phyloP scores from a whole-genome alignment of 1,140 invertebrate species.

The Listronotus bonariensis region DNA sequence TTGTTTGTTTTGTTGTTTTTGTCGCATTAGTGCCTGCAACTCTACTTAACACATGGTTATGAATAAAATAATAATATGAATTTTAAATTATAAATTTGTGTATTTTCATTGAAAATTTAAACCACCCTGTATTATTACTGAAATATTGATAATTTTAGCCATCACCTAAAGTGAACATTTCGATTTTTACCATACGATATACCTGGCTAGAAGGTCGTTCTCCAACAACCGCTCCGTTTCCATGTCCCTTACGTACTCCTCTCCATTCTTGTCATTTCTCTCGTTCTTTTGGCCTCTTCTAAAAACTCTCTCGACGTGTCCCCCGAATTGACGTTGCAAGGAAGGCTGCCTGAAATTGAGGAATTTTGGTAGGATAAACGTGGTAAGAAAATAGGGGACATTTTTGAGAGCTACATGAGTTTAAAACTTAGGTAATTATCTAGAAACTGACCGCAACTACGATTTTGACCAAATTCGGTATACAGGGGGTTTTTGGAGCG shows the following conservation, averaged over 20 bases:
- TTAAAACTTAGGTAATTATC: no score
- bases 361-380: conserved; percentile 8
- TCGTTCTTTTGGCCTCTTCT: conserved; percentile 38
- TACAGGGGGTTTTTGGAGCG: no score
- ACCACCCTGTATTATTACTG: conserved; percentile 13
- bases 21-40: no score
- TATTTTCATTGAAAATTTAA: not conserved
- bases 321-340: conserved; percentile 52
- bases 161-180: not conserved
- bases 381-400: not conserved
- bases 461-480: no score
- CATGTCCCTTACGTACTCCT: conserved; percentile 46
- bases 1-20: no score
- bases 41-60: no score
- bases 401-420: not conserved
- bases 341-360: conserved; percentile 47
- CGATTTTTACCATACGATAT: conserved; percentile 26
- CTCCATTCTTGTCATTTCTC: conserved; percentile 23
- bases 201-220: conserved; percentile 44
- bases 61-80: no score
- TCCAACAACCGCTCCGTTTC: conserved; percentile 46
- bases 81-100: conserved; percentile 1
- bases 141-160: no score
- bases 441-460: no score
- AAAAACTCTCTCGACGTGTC: conserved; percentile 44